Conservation (phyloP, 2,113 vertebrate genomes). For the Marcusenius ussheri region DNA sequence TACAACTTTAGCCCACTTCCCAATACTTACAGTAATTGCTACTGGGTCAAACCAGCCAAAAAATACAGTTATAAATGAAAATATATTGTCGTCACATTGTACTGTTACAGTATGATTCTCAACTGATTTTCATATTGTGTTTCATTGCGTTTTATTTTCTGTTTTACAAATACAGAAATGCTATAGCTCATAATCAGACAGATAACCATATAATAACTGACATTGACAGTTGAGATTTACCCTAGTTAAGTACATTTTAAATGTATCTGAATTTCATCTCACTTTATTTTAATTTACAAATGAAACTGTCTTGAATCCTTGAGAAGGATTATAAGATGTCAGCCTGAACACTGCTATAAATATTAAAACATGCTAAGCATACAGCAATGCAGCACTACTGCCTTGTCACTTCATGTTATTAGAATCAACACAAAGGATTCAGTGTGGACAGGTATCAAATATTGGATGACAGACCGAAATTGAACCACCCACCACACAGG, state of each 20-base stretch:
- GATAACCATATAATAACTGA: not conserved
- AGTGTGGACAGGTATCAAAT: not conserved
- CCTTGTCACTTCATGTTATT: too few species aligned
- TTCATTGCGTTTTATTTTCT: not conserved
- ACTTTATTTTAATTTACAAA: not conserved
- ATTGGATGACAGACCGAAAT: not conserved
- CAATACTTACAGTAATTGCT: not conserved
- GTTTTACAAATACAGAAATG: not conserved
- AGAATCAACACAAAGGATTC: not conserved
- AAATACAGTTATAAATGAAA: not conserved
- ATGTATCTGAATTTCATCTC: not conserved
- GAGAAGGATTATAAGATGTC: not conserved
- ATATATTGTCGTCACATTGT: not conserved
- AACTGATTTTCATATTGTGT: not conserved
- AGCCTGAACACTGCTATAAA: not conserved
- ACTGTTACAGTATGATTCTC: not conserved
- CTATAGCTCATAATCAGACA: not conserved
- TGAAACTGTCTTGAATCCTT: not conserved
- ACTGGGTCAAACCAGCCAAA: not conserved
- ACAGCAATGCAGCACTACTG: not conserved
- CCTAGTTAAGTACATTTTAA: not conserved
- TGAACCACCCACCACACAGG: not conserved
- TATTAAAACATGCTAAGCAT: not conserved
- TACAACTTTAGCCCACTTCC: not conserved
- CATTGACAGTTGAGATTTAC: not conserved